A percentile compares a stretch with the other conserved stretches of the same genome.
phyloP scores from a whole-genome alignment of 2,888 invertebrate genomes.

The Eupithecia inturbata region DNA sequence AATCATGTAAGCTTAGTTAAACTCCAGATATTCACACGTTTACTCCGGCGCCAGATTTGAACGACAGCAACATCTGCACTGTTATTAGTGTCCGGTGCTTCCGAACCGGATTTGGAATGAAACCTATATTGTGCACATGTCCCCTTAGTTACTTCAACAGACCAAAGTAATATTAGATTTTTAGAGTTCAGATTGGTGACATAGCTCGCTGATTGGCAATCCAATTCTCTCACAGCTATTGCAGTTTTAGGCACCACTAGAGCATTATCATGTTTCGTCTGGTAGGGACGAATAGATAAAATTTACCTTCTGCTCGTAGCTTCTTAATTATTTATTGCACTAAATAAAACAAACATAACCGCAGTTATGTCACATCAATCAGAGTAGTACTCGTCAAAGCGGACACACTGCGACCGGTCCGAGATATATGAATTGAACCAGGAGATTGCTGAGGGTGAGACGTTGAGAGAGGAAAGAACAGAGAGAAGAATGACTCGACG shows the following conservation, averaged over 20 bases:
- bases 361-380: no score
- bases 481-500: no score
- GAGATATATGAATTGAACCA: no score
- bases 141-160: not conserved
- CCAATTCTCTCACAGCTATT: conserved; percentile 13
- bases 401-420: no score
- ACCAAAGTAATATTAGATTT: not conserved
- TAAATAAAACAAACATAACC: no score
- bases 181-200: not conserved
- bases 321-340: no score
- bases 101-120: not conserved
- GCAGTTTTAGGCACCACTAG: not conserved
- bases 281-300: not conserved
- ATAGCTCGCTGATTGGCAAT: conserved; percentile 21
- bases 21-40: not conserved
- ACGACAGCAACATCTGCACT: not conserved
- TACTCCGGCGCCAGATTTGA: not conserved
- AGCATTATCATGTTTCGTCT: not conserved
- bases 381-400: no score
- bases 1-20: not conserved
- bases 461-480: no score
- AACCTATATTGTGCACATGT: not conserved
- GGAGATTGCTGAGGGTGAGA: no score
- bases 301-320: not conserved
- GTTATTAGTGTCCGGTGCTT: not conserved